phyloP scores from a whole-genome alignment of 2,888 invertebrate genomes.

The Heteromurus nitidus region DNA sequence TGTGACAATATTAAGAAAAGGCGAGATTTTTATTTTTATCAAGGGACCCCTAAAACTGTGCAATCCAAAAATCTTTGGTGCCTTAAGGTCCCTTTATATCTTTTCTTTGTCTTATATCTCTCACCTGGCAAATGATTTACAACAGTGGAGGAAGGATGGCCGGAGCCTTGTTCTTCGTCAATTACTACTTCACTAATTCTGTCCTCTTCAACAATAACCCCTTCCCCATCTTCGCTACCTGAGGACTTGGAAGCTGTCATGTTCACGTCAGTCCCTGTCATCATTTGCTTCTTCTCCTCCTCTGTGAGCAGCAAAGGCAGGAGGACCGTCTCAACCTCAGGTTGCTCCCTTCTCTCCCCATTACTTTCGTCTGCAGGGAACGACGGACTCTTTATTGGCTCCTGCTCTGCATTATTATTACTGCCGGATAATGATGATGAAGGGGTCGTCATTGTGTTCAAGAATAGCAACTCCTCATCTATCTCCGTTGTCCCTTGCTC shows the following conservation, averaged over 20 bases:
- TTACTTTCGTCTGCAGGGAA: conserved; percentile 7
- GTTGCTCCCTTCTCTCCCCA: not conserved
- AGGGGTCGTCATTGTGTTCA: not conserved
- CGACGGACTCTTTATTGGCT: not conserved
- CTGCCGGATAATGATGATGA: not conserved
- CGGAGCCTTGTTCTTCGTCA: too few species aligned
- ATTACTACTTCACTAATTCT: not conserved
- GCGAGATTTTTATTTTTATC: conserved; percentile 14
- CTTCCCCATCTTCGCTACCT: not conserved
- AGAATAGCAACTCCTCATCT: not conserved
- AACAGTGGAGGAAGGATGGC: conserved; percentile 28
- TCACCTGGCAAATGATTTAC: conserved; percentile 49
- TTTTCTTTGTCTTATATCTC: not conserved
- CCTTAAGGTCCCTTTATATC: not conserved
- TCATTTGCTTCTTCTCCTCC: conserved; percentile 5
- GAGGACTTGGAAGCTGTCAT: conserved; percentile 14
- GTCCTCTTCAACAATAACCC: conserved; percentile 2
- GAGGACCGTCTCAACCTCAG: not conserved
- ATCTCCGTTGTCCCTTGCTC: not conserved
- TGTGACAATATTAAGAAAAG: not conserved
- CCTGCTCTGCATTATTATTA: not conserved
- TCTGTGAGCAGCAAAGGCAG: not conserved
- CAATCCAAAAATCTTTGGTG: not conserved
- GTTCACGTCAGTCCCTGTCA: conserved; percentile 29
- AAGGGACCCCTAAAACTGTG: not conserved